Base-by-base conservation (phyloP, 92 coral and sea anemone species). In the Nematostella vectensis region DNA sequence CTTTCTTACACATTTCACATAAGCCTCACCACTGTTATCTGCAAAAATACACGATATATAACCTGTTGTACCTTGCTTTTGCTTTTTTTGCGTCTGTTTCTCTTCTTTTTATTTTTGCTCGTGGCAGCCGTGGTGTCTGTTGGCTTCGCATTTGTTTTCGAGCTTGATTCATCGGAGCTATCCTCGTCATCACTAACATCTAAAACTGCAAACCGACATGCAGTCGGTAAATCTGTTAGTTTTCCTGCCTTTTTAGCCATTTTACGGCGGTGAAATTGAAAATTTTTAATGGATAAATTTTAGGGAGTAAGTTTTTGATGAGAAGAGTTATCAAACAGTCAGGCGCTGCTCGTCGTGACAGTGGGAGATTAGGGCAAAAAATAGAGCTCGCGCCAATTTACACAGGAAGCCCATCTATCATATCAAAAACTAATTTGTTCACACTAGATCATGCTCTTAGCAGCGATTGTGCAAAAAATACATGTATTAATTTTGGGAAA, bases 181-280 rank as follows among this genome's bases (percentile, higher is more conserved):
- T 70, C 79, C 17, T 78, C 75, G 39, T 78, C 85, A 27, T 78
- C 85, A 39, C 80, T 78, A 56, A 78, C 71, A 29, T 72, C 75
- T 20, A 78, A 71, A 29, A 72, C 70, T 10, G 85, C 80, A 54
- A 78, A 78, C 29, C 85, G 80, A 57, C 85, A 72, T 15, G 57
- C 49, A 1, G 85, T 78, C 52, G 79, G 61, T 29, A 78, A 47
- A 22, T 60, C 62, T 44, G 70, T 59, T 70, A 72, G 3, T 11
- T 29, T 18, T 9, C 50, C 60, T 33, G 56, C 20, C 48, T 52
- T 65, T 65, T 27, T 65, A 11, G 71, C 42, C 71, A 65, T 65
- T 52, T 40, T 42, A 25, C 33, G 13, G 42, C 15, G 42, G 8
- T 36, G 42, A n/a, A n/a, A n/a, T n/a, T n/a, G n/a, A n/a, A n/a